Conservation (phyloP, 2,797 vertebrate species). For the Enteromius radiatus region DNA sequence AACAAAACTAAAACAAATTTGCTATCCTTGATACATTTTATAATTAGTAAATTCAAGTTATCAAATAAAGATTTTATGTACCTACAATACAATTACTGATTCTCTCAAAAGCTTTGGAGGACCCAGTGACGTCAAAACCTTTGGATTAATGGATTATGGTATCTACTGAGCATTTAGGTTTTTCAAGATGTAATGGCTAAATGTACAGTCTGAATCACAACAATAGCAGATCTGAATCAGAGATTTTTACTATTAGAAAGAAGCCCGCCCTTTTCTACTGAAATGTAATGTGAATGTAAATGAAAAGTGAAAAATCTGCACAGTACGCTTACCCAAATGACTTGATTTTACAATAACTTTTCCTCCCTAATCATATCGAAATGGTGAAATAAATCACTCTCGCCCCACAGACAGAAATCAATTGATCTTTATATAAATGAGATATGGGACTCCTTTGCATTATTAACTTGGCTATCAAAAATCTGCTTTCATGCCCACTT, state of each 20-base stretch:
- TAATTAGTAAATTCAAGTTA: neutral
- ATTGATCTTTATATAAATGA: constrained; percentile 43
- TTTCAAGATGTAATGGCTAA: too few relatives aligned
- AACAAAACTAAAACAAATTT: neutral
- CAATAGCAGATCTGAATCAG: neutral
- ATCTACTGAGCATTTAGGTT: neutral
- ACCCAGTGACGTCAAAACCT: neutral
- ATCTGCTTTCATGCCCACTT: constrained; percentile 24
- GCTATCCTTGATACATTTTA: neutral
- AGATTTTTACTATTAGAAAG: neutral
- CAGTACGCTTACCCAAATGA: neutral
- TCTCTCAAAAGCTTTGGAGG: neutral
- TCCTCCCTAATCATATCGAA: constrained; percentile 27
- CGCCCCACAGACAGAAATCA: constrained; percentile 27
- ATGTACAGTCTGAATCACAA: neutral
- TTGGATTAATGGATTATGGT: neutral
- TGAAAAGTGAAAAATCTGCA: constrained; percentile 1
- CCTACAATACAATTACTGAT: neutral
- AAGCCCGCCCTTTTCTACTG: neutral
- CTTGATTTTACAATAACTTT: constrained; percentile 27
- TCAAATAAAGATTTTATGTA: neutral
- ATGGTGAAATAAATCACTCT: constrained; percentile 46
- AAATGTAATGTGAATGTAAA: constrained; percentile 4
- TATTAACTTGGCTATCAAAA: constrained; percentile 31
- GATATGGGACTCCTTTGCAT: constrained; percentile 19